These are phyloP conservation scores for Trogon melanurus DNA, from an alignment of 2,113 vertebrate species.

Conservation along the genomic window DNA sequence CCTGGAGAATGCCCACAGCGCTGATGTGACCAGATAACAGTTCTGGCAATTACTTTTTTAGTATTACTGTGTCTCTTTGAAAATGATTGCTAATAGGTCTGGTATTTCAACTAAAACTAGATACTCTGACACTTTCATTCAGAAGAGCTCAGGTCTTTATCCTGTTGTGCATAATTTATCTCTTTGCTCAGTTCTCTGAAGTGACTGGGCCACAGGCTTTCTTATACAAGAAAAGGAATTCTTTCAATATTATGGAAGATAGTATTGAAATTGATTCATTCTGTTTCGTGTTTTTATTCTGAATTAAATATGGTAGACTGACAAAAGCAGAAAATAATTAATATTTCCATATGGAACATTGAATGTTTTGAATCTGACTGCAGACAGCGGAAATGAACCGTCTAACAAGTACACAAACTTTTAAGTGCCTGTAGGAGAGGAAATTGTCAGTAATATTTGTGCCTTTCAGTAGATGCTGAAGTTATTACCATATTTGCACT, in stretches of 20 bases:
- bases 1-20: not conserved
- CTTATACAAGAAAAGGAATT: not conserved
- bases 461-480: not conserved
- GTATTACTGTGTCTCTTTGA: not conserved
- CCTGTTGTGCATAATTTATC: not conserved
- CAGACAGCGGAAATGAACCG: not conserved
- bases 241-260: not conserved
- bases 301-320: not conserved
- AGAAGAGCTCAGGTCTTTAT: not conserved
- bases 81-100: not conserved
- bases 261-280: not conserved
- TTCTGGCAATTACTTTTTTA: not conserved
- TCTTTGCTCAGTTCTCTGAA: not conserved
- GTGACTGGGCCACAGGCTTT: not conserved
- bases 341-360: not conserved
- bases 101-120: not conserved
- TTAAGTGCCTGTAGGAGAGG: not conserved
- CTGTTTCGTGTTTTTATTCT: not conserved
- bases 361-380: not conserved
- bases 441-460: not conserved
- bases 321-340: not conserved
- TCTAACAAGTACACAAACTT: not conserved
- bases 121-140: not conserved
- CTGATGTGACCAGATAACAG: not conserved
- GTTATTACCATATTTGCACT: not conserved